Conservation (phyloP, 2,113 vertebrate genomes). For the Agapornis roseicollis region DNA sequence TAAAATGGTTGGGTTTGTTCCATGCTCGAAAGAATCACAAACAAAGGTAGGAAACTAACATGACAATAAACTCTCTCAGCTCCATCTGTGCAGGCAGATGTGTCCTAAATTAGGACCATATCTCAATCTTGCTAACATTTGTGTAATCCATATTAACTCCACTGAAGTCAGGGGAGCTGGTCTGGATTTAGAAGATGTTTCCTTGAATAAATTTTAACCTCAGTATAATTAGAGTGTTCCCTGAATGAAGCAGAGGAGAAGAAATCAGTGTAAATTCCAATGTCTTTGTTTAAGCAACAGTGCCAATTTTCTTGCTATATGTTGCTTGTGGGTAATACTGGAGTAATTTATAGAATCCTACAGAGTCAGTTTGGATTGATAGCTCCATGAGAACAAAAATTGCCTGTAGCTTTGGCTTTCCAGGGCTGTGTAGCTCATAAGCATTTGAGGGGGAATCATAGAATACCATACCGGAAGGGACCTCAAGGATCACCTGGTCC, state of each 20-base stretch:
- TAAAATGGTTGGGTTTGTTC: neutral
- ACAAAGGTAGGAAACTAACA: neutral
- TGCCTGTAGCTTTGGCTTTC: neutral
- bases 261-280: neutral
- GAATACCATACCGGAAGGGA: neutral
- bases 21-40: neutral
- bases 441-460: neutral
- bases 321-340: neutral
- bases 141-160: neutral
- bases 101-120: conserved; percentile 1
- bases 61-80: neutral
- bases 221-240: neutral
- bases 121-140: neutral
- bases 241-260: neutral
- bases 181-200: neutral
- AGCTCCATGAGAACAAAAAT: neutral
- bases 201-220: neutral
- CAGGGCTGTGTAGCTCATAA: neutral
- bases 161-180: neutral
- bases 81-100: neutral
- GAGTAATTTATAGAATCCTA: neutral
- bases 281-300: neutral
- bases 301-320: neutral
- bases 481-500: neutral
- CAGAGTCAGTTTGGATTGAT: neutral